phyloP scores from a whole-genome alignment of 2,797 vertebrate species.

The Nasua narica region DNA sequence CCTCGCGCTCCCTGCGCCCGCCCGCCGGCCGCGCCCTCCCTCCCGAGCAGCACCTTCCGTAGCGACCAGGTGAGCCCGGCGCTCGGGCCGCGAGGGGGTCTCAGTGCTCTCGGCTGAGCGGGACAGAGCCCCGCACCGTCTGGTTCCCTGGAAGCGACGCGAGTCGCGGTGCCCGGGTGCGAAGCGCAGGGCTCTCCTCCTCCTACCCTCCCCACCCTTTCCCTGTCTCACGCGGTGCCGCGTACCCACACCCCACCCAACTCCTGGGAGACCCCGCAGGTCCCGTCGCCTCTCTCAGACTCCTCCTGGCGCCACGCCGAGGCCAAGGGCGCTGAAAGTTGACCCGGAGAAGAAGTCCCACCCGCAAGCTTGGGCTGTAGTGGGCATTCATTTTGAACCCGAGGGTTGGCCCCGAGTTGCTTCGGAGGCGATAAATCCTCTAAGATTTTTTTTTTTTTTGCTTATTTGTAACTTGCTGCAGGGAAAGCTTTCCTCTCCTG shows the following conservation, averaged over 20 bases:
- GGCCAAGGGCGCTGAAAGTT: neutral
- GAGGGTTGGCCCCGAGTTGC: neutral
- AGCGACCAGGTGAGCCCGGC: neutral
- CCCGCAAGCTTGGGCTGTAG: neutral
- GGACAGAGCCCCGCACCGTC: neutral
- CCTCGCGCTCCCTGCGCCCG: neutral
- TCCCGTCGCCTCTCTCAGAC: neutral
- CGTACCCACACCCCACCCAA: neutral
- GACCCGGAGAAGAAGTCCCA: neutral
- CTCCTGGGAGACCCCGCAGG: neutral
- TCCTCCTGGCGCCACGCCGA: neutral
- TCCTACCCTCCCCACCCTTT: neutral
- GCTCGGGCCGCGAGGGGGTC: accelerated
- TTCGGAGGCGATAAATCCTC: neutral
- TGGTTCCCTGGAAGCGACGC: neutral
- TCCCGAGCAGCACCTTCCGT: neutral
- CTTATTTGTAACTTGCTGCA: neutral
- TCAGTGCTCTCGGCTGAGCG: neutral
- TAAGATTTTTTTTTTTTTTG: neutral
- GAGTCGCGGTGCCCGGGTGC: neutral
- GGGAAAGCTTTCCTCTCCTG: neutral
- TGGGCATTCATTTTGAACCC: neutral
- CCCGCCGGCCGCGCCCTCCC: conserved; percentile 56
- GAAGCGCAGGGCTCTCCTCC: too few relatives aligned
- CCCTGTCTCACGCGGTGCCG: neutral